Percentiles rank a stretch among this genome's conserved stretches.
Evolutionary conservation across 2,888 invertebrate species (phyloP).

Genomic region (Bhutanitis thaidina): DNA sequence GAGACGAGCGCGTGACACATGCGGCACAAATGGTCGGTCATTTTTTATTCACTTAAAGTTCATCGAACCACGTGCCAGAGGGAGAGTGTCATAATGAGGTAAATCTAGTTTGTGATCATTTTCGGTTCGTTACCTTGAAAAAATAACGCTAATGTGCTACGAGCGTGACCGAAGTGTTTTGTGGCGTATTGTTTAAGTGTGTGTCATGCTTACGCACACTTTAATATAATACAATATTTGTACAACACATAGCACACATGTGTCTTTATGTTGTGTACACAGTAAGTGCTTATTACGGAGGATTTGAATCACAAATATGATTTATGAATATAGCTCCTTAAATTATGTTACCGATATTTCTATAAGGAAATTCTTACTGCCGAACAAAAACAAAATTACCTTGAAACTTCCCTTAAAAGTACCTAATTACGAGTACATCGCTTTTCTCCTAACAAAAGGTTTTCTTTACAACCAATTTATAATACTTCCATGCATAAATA

Average conservation of each 20-base stretch:
- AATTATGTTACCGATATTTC: too few species aligned
- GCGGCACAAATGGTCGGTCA: conserved; percentile 50
- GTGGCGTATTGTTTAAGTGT: not conserved
- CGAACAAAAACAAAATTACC: too few species aligned
- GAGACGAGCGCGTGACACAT: conserved; percentile 39
- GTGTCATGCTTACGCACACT: not conserved
- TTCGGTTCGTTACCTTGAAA: conserved; percentile 24
- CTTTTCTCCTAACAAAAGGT: too few species aligned
- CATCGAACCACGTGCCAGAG: conserved; percentile 36
- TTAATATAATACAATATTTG: too few species aligned
- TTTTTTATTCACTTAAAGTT: conserved; percentile 50
- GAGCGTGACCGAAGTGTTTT: conserved; percentile 27
- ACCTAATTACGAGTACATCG: too few species aligned
- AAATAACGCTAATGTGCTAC: conserved; percentile 30
- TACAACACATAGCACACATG: not conserved
- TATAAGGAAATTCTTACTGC: too few species aligned
- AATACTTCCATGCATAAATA: not conserved
- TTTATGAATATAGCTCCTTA: too few species aligned
- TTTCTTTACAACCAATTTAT: not conserved
- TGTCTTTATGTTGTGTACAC: not conserved
- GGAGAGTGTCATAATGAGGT: conserved; percentile 40
- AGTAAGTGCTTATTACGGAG: too few species aligned
- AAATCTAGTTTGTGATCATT: conserved; percentile 39
- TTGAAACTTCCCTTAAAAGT: too few species aligned
- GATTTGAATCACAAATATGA: too few species aligned